Evolutionary conservation across 2,113 vertebrate species (phyloP).

Genomic region (Elephantulus edwardii): DNA sequence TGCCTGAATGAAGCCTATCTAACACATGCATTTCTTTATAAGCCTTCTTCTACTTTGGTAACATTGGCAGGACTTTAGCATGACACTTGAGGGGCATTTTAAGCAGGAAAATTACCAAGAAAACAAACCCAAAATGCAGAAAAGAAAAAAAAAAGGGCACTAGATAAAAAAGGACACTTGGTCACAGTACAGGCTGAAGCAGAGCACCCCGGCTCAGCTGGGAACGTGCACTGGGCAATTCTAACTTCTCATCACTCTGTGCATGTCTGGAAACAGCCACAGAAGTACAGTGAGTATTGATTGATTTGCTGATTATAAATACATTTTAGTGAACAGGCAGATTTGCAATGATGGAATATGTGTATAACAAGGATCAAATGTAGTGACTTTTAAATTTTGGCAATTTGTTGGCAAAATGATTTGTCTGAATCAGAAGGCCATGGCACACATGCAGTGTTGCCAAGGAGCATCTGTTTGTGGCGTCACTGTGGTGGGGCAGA

Average conservation of each 20-base stretch:
- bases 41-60: too few species aligned
- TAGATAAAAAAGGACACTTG: background rate
- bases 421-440: background rate
- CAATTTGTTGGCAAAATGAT: background rate
- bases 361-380: background rate
- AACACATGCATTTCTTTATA: background rate
- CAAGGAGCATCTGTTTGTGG: background rate
- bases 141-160: background rate
- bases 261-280: background rate
- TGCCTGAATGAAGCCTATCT: background rate
- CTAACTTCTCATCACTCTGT: background rate
- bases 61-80: background rate
- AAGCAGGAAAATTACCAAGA: background rate
- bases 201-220: background rate
- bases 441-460: rapidly evolving
- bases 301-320: too few species aligned
- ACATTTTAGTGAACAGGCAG: background rate
- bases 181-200: too few species aligned
- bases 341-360: background rate
- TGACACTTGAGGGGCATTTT: background rate
- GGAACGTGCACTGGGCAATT: background rate
- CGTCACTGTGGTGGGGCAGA: rapidly evolving
- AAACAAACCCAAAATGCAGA: background rate
- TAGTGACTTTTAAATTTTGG: background rate
- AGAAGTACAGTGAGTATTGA: too few species aligned